A percentile compares a stretch with the other conserved stretches of the same genome.
phyloP scores from a whole-genome alignment of 2,797 vertebrate genomes.

The Erpetoichthys calabaricus region DNA sequence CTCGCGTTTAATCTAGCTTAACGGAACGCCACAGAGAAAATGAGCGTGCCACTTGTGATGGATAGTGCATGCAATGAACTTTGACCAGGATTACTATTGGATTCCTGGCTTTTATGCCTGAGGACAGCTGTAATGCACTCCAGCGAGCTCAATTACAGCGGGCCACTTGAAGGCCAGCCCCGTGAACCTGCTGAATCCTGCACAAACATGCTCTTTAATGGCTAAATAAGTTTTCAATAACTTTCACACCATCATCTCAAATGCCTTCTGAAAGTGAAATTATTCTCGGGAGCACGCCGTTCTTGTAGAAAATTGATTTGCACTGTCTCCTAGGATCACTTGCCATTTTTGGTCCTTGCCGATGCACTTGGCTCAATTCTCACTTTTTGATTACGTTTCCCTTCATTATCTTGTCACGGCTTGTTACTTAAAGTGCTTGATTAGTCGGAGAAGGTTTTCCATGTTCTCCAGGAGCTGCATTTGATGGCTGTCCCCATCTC shows the following conservation, averaged over 20 bases:
- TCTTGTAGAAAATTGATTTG: slow-evolving; percentile 11
- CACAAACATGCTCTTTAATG: slow-evolving; percentile 5
- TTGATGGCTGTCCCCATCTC: too few relatives aligned
- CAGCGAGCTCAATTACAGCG: background rate
- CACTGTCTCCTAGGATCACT: slow-evolving; percentile 4
- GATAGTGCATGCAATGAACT: slow-evolving; percentile 17
- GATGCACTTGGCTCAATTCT: background rate
- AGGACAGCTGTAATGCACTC: background rate
- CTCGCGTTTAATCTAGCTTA: too few relatives aligned
- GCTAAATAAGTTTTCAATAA: slow-evolving; percentile 8
- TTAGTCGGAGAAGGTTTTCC: too few relatives aligned
- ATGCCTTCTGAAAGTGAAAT: slow-evolving; percentile 9
- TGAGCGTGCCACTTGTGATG: slow-evolving; percentile 17
- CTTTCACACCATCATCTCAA: slow-evolving; percentile 2
- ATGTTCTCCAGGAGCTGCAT: too few relatives aligned
- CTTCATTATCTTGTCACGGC: too few relatives aligned
- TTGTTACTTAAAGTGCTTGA: too few relatives aligned
- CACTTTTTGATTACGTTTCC: background rate
- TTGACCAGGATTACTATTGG: slow-evolving; percentile 16
- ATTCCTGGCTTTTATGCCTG: slow-evolving; percentile 7
- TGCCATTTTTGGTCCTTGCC: slow-evolving; percentile 6
- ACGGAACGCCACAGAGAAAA: slow-evolving; percentile 13
- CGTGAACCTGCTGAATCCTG: background rate
- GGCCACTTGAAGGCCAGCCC: background rate
- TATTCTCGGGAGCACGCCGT: slow-evolving; percentile 7